Evolutionary conservation across 2,797 vertebrate genomes (phyloP), one percentile per base, ranked within the genome.

Genomic region (Fundulus diaphanus): DNA sequence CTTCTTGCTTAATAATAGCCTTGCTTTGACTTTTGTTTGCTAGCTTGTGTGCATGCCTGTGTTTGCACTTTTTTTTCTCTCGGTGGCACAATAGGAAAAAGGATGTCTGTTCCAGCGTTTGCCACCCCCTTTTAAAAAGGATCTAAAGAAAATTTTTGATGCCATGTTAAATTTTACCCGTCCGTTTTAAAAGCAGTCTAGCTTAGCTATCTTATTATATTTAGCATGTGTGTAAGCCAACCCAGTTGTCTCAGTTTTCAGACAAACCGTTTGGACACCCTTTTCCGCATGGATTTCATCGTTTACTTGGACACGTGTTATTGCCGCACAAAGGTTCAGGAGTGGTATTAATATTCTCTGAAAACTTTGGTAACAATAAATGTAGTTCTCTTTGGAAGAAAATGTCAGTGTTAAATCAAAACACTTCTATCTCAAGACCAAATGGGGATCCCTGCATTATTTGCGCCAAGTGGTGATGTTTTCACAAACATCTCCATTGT

Each of bases 1-100:
- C 88, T 88, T 81, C 83, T 75, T 16, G 56, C 77, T 83, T 93
- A 93, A 94, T 93, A 79, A 92, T 87, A 93, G 89, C 91, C 85
- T 90, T 89, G 86, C 84, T 82, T 79, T 80, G 81, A 84, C 85
- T 89, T 87, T 72, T 79, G 74, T 78, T 72, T 89, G 77, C 57
- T 37, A 24, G 79, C 73, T 49, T 72, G 78, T 51, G 5, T 85
- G 83, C 51, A 54, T 44, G 67, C 70, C 81, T 80, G 70, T 81
- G 80, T 91, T 89, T 88, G 79, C 79, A 81, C 24, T 78, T 90
- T 87, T 88, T 84, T 87, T 27, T 7, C 7, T 7, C 42, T 7
- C 1, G 82, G 2, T 73, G 91, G 83, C 68, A 13, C 80, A 65
- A 81, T 68, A 71, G 44, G 76, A 79, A n/a, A 56, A 22, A 66